Evolutionary conservation across 2,797 vertebrate species (phyloP).

Genomic region (Liparis tanakae): DNA sequence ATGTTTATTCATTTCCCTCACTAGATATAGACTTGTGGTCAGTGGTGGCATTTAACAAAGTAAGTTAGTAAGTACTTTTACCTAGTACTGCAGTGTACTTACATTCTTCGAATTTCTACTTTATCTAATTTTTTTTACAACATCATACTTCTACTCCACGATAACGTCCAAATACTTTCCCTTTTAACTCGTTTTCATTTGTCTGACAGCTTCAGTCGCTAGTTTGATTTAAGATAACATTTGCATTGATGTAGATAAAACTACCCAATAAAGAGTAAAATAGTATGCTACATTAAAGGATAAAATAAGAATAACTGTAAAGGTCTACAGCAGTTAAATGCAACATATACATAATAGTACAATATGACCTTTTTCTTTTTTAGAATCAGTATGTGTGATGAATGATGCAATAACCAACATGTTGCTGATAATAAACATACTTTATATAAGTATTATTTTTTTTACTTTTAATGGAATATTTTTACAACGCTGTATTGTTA

Average conservation of each 20-base stretch:
- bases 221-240: background rate
- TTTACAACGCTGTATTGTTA: background rate
- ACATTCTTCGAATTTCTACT: background rate
- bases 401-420: background rate
- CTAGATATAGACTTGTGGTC: background rate
- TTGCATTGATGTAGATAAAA: background rate
- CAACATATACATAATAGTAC: background rate
- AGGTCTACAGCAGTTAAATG: too few relatives aligned
- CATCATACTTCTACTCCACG: background rate
- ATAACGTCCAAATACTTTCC: background rate
- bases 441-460: background rate
- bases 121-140: background rate
- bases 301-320: too few relatives aligned
- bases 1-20: background rate
- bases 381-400: constrained; percentile 1
- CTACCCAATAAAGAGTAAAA: too few relatives aligned
- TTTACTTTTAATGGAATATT: background rate
- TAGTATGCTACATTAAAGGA: too few relatives aligned
- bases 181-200: background rate
- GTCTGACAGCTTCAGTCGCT: background rate
- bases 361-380: background rate
- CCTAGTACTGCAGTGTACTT: background rate
- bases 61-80: background rate
- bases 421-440: background rate
- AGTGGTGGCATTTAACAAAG: background rate